Percentiles rank a stretch among this genome's conserved stretches.
Evolutionary conservation across 2,888 invertebrate species (phyloP).

Genomic region (Falcaria lacertinaria): DNA sequence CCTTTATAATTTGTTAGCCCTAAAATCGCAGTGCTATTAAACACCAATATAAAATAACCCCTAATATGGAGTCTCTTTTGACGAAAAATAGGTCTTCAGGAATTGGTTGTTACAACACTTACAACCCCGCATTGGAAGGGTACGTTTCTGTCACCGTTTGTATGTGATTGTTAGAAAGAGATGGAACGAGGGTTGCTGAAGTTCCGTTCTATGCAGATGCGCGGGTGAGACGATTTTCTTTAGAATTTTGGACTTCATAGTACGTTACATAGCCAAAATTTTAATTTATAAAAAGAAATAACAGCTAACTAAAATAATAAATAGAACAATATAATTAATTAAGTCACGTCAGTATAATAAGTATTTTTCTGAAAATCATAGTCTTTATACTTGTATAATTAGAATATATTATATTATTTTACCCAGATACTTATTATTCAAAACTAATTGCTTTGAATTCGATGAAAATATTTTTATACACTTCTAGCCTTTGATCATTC

Average conservation of each 20-base stretch:
- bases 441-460: too few relatives aligned
- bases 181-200: constrained; percentile 36
- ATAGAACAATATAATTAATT: too few relatives aligned
- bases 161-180: constrained; percentile 39
- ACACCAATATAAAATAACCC: constrained; percentile 30
- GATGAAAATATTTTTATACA: neutral
- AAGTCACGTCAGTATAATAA: too few relatives aligned
- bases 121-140: constrained; percentile 63
- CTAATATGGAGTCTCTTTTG: constrained; percentile 8
- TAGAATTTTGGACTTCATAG: neutral
- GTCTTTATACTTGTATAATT: too few relatives aligned
- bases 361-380: too few relatives aligned
- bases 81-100: constrained; percentile 25
- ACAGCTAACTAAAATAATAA: too few relatives aligned
- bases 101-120: constrained; percentile 42
- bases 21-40: constrained; percentile 62
- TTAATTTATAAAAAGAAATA: too few relatives aligned
- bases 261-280: too few relatives aligned
- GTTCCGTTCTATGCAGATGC: constrained; percentile 39
- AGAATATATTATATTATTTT: too few relatives aligned
- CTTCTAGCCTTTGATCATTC: neutral
- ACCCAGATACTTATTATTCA: too few relatives aligned
- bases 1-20: constrained; percentile 74
- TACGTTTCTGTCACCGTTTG: constrained; percentile 52
- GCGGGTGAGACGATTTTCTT: neutral